phyloP scores from a whole-genome alignment of 2,113 vertebrate species.

The Struthio camelus region DNA sequence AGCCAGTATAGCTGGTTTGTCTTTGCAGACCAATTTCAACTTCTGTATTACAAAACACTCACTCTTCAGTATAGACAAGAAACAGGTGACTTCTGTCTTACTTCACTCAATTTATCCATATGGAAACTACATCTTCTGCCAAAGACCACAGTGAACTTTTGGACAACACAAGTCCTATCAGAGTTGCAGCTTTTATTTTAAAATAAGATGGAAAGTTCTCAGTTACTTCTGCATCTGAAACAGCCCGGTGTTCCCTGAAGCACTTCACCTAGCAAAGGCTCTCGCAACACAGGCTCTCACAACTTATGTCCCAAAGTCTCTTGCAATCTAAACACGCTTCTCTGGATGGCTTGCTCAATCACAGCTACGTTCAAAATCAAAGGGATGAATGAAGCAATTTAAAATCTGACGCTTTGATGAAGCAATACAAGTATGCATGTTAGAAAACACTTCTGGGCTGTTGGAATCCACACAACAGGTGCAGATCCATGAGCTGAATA shows the following conservation, averaged over 20 bases:
- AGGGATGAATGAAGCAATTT: conserved; percentile 30
- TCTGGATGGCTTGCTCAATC: conserved; percentile 23
- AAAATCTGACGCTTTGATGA: conserved; percentile 36
- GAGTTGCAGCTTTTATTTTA: neutral
- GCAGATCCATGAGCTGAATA: neutral
- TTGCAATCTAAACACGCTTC: neutral
- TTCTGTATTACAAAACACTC: neutral
- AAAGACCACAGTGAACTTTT: neutral
- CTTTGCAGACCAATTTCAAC: neutral
- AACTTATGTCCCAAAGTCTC: neutral
- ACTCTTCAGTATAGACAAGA: neutral
- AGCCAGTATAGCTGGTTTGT: neutral
- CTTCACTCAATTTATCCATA: neutral
- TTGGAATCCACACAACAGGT: neutral
- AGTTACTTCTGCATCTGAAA: neutral
- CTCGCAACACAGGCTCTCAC: neutral
- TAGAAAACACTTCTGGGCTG: neutral
- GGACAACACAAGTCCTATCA: neutral
- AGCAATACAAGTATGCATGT: conserved; percentile 36
- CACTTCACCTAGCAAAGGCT: conserved; percentile 9
- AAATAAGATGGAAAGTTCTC: neutral
- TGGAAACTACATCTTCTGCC: neutral
- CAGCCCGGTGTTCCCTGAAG: neutral
- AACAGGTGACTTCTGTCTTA: neutral
- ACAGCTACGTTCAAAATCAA: conserved; percentile 30